Conservation (phyloP, 2,888 invertebrate species). For the Diplolepis rosae region DNA sequence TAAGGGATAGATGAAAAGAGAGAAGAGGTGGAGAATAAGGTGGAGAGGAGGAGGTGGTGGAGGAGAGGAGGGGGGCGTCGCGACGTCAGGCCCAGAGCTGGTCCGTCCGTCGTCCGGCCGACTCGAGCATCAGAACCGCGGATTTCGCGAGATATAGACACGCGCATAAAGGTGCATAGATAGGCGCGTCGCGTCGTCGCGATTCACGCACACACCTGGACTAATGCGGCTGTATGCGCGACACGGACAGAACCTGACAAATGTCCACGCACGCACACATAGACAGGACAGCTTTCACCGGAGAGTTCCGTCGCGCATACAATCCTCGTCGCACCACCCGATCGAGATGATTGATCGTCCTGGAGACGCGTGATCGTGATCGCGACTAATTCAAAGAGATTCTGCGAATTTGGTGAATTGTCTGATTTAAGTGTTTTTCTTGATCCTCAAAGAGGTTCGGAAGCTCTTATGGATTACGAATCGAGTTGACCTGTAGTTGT, state of each 20-base stretch:
- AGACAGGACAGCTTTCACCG: constrained; percentile 18
- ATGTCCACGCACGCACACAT: constrained; percentile 38
- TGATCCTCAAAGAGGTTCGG: constrained; percentile 25
- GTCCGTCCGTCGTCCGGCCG: constrained; percentile 73
- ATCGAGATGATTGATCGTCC: constrained; percentile 46
- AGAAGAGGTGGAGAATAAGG: constrained; percentile 32
- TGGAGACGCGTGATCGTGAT: background rate
- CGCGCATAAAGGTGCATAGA: constrained; percentile 35
- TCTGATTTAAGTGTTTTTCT: background rate
- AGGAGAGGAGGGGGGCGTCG: constrained; percentile 48
- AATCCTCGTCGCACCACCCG: constrained; percentile 27
- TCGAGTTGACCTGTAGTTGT: constrained; percentile 43
- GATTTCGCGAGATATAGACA: constrained; percentile 58
- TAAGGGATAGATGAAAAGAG: constrained; percentile 34
- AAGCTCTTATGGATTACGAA: constrained; percentile 50
- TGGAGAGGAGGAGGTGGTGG: constrained; percentile 40
- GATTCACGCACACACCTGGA: constrained; percentile 33
- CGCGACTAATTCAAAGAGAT: background rate
- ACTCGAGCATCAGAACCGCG: constrained; percentile 68
- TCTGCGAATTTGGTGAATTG: background rate
- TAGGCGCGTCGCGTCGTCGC: constrained; percentile 36
- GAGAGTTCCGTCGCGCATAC: constrained; percentile 13
- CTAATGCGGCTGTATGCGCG: constrained; percentile 35
- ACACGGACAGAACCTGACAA: constrained; percentile 44
- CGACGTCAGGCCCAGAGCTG: constrained; percentile 66